These are phyloP conservation scores for Chrysodeixis includens DNA, from an alignment of 2,888 invertebrate genomes.

Conservation along the genomic window DNA sequence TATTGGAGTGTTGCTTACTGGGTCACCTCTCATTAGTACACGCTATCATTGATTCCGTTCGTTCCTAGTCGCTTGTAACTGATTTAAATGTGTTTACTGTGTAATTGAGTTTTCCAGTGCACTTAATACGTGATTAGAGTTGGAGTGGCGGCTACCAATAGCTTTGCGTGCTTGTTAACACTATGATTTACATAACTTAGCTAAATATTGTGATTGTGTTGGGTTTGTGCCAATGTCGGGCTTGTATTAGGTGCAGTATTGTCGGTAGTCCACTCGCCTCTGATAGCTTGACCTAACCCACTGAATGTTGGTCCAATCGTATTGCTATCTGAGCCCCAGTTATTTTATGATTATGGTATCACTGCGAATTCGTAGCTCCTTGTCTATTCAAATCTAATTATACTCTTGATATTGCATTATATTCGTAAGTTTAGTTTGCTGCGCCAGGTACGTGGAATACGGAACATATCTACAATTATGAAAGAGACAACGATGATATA, in stretches of 20 bases:
- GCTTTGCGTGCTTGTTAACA: background rate
- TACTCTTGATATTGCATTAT: background rate
- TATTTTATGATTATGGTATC: background rate
- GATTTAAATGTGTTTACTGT: slow-evolving; percentile 17
- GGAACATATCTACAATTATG: too few species aligned
- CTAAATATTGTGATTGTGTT: slow-evolving; percentile 7
- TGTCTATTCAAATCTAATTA: background rate
- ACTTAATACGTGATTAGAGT: background rate
- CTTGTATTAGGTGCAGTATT: slow-evolving; percentile 1
- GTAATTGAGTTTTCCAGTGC: slow-evolving; percentile 17
- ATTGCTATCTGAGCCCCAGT: slow-evolving; percentile 5
- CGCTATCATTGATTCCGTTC: slow-evolving; percentile 21
- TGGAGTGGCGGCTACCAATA: background rate
- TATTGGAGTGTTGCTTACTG: slow-evolving; percentile 52
- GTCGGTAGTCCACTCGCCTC: background rate
- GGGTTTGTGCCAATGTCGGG: slow-evolving; percentile 35
- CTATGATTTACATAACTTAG: slow-evolving; percentile 3
- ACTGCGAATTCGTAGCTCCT: background rate
- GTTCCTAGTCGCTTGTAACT: slow-evolving; percentile 18
- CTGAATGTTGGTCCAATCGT: background rate
- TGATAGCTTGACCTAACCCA: slow-evolving; percentile 1
- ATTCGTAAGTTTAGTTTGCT: too few species aligned
- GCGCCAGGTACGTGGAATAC: too few species aligned
- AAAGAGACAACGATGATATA: too few species aligned
- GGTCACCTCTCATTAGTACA: slow-evolving; percentile 56